Base-by-base conservation (phyloP, 2,797 vertebrate genomes). In the Percopsis omiscomaycus region DNA sequence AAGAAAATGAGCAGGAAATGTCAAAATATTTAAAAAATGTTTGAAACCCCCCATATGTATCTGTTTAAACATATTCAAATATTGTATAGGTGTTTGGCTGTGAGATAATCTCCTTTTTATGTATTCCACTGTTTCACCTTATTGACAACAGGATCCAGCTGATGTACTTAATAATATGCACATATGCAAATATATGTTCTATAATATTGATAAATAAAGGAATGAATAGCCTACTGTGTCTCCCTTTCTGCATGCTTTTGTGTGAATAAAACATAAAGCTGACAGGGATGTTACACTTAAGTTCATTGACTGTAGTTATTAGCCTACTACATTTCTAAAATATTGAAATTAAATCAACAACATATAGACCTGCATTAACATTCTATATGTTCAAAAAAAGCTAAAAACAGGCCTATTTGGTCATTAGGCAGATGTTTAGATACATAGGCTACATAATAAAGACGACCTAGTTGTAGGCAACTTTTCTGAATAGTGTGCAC, bases 21-120 rank as follows among this genome's bases (percentile, higher is more conserved):
- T 51, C 3, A 13, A 49, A 13, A 16, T 52, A 52, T 54, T 54
- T 54, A 13, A 54, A 27, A 10, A 5, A 29, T 11, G 27, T 12
- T 12, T 28, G 11, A 11, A 28, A 12, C 1, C 5, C 37, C 5
- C 5, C 37, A 37, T 9, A n/a, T n/a, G n/a, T n/a, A n/a, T n/a
- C n/a, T n/a, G n/a, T n/a, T n/a, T n/a, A n/a, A n/a, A n/a, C 6
- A 37, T 37, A 9, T 37, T 37, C 37, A 37, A 37, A 37, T 37
- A 49, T 60, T 30, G 27, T 51, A 65, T 68, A 73, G 61, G 62
- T 3, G 59, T 66, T 73, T 32, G 13, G 12, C 22, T 69, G 42
- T 52, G 4, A 1, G 49, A 30, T 0, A 47, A 59, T 68, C 76
- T 79, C n/a, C 4, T 11, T 29, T 54, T 1, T 54, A 30, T 28